These are phyloP conservation scores for Malurus leucopterus DNA, from an alignment of 2,797 vertebrate genomes.

Conservation along the genomic window DNA sequence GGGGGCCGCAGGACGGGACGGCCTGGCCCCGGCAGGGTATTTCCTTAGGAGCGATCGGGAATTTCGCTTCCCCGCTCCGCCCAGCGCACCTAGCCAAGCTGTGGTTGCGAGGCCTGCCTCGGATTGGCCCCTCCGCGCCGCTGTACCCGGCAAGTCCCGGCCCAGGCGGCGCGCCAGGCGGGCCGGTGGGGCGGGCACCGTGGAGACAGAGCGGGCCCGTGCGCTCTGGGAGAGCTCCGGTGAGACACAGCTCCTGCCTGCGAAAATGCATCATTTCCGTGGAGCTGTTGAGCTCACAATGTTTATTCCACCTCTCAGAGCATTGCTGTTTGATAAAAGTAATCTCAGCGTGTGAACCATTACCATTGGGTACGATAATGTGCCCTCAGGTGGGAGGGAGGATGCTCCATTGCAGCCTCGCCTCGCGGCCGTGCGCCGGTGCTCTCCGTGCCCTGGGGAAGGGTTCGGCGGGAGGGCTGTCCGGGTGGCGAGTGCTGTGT, in stretches of 20 bases:
- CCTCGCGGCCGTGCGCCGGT: accelerated
- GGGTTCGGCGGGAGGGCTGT: accelerated
- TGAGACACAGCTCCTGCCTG: background rate
- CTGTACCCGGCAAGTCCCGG: background rate
- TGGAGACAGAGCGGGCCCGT: accelerated
- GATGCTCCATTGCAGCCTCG: accelerated
- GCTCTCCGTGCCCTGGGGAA: accelerated
- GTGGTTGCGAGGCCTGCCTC: accelerated
- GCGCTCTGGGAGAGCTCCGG: background rate
- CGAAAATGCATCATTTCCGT: accelerated
- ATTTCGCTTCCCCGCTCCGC: accelerated
- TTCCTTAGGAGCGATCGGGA: accelerated
- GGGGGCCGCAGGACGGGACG: background rate
- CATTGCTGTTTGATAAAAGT: background rate
- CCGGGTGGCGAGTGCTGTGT: accelerated
- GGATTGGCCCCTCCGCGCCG: background rate
- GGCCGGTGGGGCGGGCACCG: background rate
- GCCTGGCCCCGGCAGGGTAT: accelerated
- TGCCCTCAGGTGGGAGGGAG: background rate
- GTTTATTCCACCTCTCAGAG: background rate
- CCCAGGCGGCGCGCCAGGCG: background rate
- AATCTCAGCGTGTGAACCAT: accelerated
- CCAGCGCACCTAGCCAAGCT: accelerated
- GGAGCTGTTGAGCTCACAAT: accelerated
- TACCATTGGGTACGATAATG: accelerated